Percentiles rank a stretch among this genome's conserved stretches.
Conservation (phyloP, 2,888 invertebrate genomes). For the Litoditis marina region DNA sequence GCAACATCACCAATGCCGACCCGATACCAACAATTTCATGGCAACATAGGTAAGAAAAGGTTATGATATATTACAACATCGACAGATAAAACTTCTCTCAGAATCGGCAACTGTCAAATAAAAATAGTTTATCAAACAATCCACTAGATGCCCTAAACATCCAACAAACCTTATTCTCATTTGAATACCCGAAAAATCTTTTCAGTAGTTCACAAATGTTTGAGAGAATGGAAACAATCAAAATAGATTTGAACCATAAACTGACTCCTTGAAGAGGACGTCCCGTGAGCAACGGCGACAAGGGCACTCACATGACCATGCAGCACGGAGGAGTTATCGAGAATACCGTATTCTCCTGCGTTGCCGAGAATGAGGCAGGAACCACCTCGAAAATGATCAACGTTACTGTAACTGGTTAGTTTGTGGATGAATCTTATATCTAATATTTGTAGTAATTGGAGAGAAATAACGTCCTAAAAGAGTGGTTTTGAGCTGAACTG, state of each 20-base stretch:
- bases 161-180: too few species aligned
- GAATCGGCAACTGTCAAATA: too few species aligned
- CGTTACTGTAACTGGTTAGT: conserved; percentile 48
- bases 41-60: conserved; percentile 54
- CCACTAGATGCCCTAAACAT: too few species aligned
- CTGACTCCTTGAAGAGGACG: conserved; percentile 50
- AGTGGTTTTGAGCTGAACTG: too few species aligned
- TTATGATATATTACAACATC: too few species aligned
- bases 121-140: too few species aligned
- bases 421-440: not conserved
- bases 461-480: too few species aligned
- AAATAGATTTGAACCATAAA: not conserved
- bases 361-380: conserved; percentile 61
- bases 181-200: too few species aligned
- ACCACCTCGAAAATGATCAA: conserved; percentile 48
- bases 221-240: too few species aligned
- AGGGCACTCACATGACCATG: conserved; percentile 46
- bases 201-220: too few species aligned
- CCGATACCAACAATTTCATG: conserved; percentile 53
- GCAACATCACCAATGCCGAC: conserved; percentile 58
- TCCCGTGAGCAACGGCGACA: conserved; percentile 46
- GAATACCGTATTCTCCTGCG: conserved; percentile 53
- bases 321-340: conserved; percentile 53
- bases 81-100: too few species aligned
- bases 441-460: too few species aligned